Evolutionary conservation across 2,888 invertebrate species (phyloP), one percentile per base, ranked within the genome.

Genomic region (Lasioglossum pauxillum): DNA sequence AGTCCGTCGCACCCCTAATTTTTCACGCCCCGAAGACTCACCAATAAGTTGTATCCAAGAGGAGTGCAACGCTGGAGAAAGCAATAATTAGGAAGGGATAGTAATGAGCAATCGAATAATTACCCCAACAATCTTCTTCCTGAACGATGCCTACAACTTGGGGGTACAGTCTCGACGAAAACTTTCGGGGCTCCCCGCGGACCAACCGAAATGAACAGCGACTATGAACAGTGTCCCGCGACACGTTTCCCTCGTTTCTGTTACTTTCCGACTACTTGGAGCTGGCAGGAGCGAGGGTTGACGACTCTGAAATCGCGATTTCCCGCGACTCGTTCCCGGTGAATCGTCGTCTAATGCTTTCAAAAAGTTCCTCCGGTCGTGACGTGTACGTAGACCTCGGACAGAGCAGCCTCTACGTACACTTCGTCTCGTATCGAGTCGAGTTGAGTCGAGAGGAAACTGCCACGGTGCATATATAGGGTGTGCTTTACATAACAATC

Each of bases 401-500:
- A 80, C 71, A 78, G 80, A 71, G 79, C 71, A 78, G 78, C 71
- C 69, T 83, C 82, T 86, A 81, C 80, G 81, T 90, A 91, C 64
- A 64, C 92, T 92, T 92, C 85, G 87, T 90, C 90, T 91, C 91
- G 91, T 92, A 92, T 90, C 90, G 64, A 64, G 64, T 64, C 35
- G 90, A 90, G 85, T 27, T 35, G 90, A 90, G 85, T 78, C 84
- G 85, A 85, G 85, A 85, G 85, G 93, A 91, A 93, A 91, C 91
- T 82, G 89, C 87, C 69, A 92, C 90, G 90, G 90, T 91, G 93
- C 92, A 92, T 94, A 92, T 91, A 92, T 92, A 92, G 93, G 94
- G 93, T 94, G 92, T 94, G 93, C 93, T 95, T 95, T 95, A 95
- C 95, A 95, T 95, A 92, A 95, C 95, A 95, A 95, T 95, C 93